Evolutionary conservation across 1,140 invertebrate species (phyloP).

Genomic region (Drosophila nasuta): DNA sequence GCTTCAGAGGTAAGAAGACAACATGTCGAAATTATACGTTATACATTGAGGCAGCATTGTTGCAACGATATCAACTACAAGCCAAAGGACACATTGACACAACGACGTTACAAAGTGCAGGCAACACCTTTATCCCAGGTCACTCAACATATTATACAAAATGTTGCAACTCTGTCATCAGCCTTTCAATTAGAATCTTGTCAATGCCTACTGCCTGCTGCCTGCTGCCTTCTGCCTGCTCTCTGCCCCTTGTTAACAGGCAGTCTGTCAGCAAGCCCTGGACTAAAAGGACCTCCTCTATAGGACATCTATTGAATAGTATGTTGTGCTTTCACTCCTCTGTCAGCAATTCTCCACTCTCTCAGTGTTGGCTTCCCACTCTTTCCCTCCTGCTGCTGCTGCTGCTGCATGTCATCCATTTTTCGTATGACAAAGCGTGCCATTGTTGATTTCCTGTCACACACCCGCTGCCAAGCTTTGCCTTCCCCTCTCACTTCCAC

Average conservation of each 20-base stretch:
- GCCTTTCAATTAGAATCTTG: conserved; percentile 58
- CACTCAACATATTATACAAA: conserved; percentile 45
- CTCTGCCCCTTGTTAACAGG: conserved; percentile 23
- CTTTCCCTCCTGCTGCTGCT: neutral
- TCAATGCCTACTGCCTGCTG: conserved; percentile 29
- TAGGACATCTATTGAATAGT: conserved; percentile 41
- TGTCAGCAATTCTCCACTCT: neutral
- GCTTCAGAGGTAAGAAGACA: neutral
- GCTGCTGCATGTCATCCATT: conserved; percentile 40
- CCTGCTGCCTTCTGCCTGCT: too few species aligned
- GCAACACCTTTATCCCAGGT: conserved; percentile 38
- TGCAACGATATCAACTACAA: conserved; percentile 18
- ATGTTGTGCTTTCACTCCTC: conserved; percentile 6
- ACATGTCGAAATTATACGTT: conserved; percentile 54
- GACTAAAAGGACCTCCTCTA: neutral
- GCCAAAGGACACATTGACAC: neutral
- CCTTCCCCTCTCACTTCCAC: too few species aligned
- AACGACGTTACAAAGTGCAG: conserved; percentile 7
- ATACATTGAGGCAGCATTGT: conserved; percentile 45
- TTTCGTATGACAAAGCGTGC: conserved; percentile 55
- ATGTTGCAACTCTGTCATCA: conserved; percentile 38
- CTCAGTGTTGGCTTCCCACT: neutral
- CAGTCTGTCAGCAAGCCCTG: neutral
- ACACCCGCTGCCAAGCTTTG: conserved; percentile 4
- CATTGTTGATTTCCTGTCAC: conserved; percentile 49